Evolutionary conservation across 2,113 vertebrate genomes (phyloP).

Genomic region (Scomber scombrus): DNA sequence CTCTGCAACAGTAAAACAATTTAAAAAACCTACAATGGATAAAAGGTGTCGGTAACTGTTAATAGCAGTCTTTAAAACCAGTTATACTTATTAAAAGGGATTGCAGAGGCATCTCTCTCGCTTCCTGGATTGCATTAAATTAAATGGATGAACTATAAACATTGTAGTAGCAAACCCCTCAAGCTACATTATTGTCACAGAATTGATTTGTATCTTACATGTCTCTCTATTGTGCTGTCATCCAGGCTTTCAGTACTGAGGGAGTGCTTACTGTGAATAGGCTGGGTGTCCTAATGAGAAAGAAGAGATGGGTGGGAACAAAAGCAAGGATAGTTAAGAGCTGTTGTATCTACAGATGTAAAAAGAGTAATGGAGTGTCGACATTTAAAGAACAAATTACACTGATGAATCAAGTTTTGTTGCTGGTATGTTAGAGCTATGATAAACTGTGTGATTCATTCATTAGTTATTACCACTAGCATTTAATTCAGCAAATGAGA

Average conservation of each 20-base stretch:
- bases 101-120: too few relatives aligned
- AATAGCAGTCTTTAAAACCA: neutral
- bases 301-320: neutral
- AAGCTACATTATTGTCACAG: too few relatives aligned
- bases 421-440: too few relatives aligned
- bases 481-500: too few relatives aligned
- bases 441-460: too few relatives aligned
- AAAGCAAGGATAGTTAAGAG: neutral
- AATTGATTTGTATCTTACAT: slow-evolving; percentile 43
- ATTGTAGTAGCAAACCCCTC: too few relatives aligned
- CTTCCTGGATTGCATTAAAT: too few relatives aligned
- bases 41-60: neutral
- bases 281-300: slow-evolving; percentile 30
- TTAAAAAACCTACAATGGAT: neutral
- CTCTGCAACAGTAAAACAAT: neutral
- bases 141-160: neutral
- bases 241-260: slow-evolving; percentile 64
- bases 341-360: neutral
- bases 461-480: too few relatives aligned
- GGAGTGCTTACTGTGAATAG: slow-evolving; percentile 22
- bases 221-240: slow-evolving; percentile 52
- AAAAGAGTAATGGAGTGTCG: neutral
- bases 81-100: too few relatives aligned
- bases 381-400: neutral
- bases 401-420: too few relatives aligned